Evolutionary conservation across 2,888 invertebrate genomes (phyloP).

Genomic region (Melinaea menophilus): DNA sequence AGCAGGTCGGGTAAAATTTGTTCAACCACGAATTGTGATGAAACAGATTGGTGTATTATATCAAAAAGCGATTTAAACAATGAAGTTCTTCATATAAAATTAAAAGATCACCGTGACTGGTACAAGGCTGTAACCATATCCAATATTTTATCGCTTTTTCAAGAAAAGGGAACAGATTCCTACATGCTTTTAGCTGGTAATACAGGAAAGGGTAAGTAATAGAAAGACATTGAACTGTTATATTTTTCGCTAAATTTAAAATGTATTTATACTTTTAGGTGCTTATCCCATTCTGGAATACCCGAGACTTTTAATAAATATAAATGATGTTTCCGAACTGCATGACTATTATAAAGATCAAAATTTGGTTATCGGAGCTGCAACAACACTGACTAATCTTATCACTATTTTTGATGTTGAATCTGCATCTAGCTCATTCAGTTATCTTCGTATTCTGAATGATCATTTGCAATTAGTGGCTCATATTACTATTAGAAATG

Average conservation of each 20-base stretch:
- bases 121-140: constrained; percentile 71
- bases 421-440: constrained; percentile 64
- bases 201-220: constrained; percentile 36
- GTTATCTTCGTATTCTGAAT: constrained; percentile 78
- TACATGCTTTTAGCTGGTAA: constrained; percentile 82
- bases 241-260: background rate
- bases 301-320: constrained; percentile 80
- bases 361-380: constrained; percentile 79
- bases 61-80: constrained; percentile 69
- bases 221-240: background rate
- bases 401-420: constrained; percentile 69
- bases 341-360: constrained; percentile 58
- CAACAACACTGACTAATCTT: constrained; percentile 74
- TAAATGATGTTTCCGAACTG: constrained; percentile 78
- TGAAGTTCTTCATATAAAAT: constrained; percentile 49
- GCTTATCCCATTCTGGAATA: constrained; percentile 60
- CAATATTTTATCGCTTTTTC: constrained; percentile 74
- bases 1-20: constrained; percentile 30
- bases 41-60: constrained; percentile 46
- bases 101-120: constrained; percentile 66
- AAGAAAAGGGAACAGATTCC: constrained; percentile 59
- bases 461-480: constrained; percentile 84
- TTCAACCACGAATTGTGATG: constrained; percentile 23
- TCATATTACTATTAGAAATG: constrained; percentile 86
- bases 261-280: constrained; percentile 42